Evolutionary conservation across 2,113 vertebrate species (phyloP), one percentile per base, ranked within the genome.

Genomic region (Patagioenas fasciata): DNA sequence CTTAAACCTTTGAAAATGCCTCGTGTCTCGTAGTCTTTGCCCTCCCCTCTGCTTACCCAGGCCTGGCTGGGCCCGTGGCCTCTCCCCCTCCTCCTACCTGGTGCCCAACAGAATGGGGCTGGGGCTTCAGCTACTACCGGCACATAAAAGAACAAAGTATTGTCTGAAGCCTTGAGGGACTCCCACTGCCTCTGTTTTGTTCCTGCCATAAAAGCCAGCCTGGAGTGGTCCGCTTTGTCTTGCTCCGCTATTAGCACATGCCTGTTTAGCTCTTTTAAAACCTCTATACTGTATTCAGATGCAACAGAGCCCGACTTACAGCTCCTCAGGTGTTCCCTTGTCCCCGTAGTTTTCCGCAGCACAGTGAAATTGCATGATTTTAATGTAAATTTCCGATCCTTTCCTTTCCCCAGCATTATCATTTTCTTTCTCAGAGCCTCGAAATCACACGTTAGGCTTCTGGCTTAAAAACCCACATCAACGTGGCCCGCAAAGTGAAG

Each of bases 391-490:
- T 84, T 71, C 9, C 10, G 57, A 34, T 85, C 64, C 67, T 0
- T 74, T 96, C 48, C 86, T 71, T 19, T 9, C 54, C 80, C 91
- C 88, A 75, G 67, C 47, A 19, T 94, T 95, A 84, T 82, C 48
- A 71, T 94, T 96, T 94, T 66, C 84, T 54, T 97, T 96, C 36
- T 48, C 66, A 2, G 79, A 92, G 69, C 91, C 58, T 92, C 73
- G 86, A 96, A 96, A 96, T 96, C 28, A 87, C 67, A 85, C 1
- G 6, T 85, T 86, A 38, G 60, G 85, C 74, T 93, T 79, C 92
- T 74, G 73, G 80, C 95, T 96, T 93, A 65, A 73, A 96, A 95
- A 95, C 80, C 91, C 73, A 60, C 88, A 20, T 81, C 80, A 80
- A 17, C 91, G 89, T 91, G 71, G 86, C 81, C 18, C 29, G 80